Evolutionary conservation across 2,888 invertebrate species (phyloP), one percentile per base, ranked within the genome.

Genomic region (Nomada ruficornis): DNA sequence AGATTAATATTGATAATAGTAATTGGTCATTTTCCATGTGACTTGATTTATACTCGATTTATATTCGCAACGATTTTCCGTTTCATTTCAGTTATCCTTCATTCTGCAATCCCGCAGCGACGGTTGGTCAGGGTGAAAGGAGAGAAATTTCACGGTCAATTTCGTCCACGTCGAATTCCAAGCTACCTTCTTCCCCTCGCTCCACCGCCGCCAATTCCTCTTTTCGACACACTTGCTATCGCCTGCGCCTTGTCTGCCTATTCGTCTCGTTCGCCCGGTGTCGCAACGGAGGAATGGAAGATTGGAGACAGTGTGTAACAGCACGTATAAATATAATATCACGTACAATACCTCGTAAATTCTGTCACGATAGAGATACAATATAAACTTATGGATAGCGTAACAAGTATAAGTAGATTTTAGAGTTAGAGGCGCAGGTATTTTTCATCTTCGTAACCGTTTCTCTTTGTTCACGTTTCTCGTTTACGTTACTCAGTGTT

Each of bases 381-480:
- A 91, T 91, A 91, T 92, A 92, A 93, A 93, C 92, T 92, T 93
- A 93, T 91, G 79, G 92, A 93, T 91, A 93, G 92, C 91, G 89
- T 92, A 92, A 93, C 93, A 93, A 92, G 91, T 92, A 89, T 90
- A 91, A 92, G 89, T 73, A 60, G 91, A 57, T 57, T 92, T 90
- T 90, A 89, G 88, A 90, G 90, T 89, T 89, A 89, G 88, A 89
- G 89, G 89, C 89, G 87, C 89, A 87, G 88, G 87, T 91, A 91
- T 88, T 82, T 85, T 0, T 83, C 82, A 83, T 84, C 78, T 65
- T 54, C 18, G 18, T 15, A 11, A 50, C n/a, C 18, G n/a, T 18
- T 57, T 13, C 11, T 26, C 57, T 26, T 26, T 26, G 26, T 26
- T 26, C 23, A 26, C 57, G 23, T 57, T 82, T 75, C 78, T 57